phyloP scores from a whole-genome alignment of 2,888 invertebrate genomes.

The Empis stercorea region DNA sequence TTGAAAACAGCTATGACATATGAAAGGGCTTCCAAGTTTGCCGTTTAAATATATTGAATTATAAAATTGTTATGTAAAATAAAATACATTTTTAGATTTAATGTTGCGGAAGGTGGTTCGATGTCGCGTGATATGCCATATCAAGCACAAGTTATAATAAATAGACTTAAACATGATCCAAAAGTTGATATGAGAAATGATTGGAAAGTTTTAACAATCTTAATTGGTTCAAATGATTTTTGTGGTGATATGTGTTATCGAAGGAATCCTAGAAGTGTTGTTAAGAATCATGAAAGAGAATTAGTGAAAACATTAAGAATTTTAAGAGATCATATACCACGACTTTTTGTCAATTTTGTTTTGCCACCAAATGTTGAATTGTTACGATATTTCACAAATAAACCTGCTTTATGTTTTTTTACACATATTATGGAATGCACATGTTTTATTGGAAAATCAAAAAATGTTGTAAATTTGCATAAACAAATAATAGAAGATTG shows the following conservation, averaged over 20 bases:
- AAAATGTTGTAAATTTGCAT: conserved; percentile 11
- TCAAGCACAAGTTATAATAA: conserved; percentile 43
- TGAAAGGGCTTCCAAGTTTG: conserved; percentile 28
- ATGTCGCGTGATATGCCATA: conserved; percentile 44
- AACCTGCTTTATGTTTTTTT: conserved; percentile 34
- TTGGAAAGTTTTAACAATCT: conserved; percentile 49
- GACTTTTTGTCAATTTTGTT: conserved; percentile 44
- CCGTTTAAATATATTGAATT: background rate
- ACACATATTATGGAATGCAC: conserved; percentile 40
- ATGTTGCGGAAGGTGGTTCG: conserved; percentile 46
- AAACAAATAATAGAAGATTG: conserved; percentile 40
- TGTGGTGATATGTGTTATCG: conserved; percentile 43
- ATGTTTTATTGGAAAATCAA: conserved; percentile 39
- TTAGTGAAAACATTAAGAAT: conserved; percentile 35
- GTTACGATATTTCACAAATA: conserved; percentile 17
- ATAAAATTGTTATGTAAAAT: too few species aligned
- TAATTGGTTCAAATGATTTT: conserved; percentile 50
- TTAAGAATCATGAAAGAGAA: conserved; percentile 39
- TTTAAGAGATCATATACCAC: conserved; percentile 44
- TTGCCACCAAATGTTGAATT: conserved; percentile 39
- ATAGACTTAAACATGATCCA: conserved; percentile 40
- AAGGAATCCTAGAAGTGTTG: conserved; percentile 30
- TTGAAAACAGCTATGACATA: conserved; percentile 38
- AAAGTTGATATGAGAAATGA: conserved; percentile 42
- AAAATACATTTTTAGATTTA: conserved; percentile 28